These are phyloP conservation scores for Acleris holmiana DNA, from an alignment of 2,888 invertebrate genomes.

Conservation along the genomic window DNA sequence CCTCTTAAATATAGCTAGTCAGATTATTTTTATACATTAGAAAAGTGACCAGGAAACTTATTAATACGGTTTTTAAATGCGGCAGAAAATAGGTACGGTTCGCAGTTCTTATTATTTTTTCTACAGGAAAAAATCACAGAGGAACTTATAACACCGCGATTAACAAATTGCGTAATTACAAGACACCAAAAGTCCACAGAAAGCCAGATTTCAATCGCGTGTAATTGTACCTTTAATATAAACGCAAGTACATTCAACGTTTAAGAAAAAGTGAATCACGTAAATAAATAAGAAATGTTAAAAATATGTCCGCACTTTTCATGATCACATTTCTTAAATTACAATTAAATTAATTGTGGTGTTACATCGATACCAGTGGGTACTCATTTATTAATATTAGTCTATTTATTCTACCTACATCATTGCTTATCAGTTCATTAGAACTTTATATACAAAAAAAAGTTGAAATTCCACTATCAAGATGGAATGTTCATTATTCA, in stretches of 20 bases:
- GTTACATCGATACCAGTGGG: constrained; percentile 63
- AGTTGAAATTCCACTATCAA: constrained; percentile 29
- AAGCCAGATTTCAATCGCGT: too few relatives aligned
- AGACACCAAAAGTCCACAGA: too few relatives aligned
- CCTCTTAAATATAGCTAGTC: constrained; percentile 55
- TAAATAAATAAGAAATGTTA: constrained; percentile 9
- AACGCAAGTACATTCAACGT: too few relatives aligned
- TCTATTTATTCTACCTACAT: constrained; percentile 44
- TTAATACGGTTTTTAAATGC: too few relatives aligned
- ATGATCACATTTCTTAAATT: constrained; percentile 42
- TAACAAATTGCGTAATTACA: too few relatives aligned
- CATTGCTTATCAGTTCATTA: constrained; percentile 61
- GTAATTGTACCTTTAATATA: too few relatives aligned
- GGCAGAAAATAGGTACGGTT: background rate
- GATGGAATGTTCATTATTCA: constrained; percentile 34
- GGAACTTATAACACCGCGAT: too few relatives aligned
- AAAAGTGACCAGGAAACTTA: constrained; percentile 50
- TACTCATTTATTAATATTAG: constrained; percentile 49
- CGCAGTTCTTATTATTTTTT: background rate
- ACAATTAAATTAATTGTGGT: constrained; percentile 53
- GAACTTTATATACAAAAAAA: constrained; percentile 52
- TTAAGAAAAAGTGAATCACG: background rate
- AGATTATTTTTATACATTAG: constrained; percentile 48
- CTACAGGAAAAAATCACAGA: background rate
- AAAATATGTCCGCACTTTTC: constrained; percentile 20